Evolutionary conservation across 2,113 vertebrate genomes (phyloP).

Genomic region (Bufo bufo): DNA sequence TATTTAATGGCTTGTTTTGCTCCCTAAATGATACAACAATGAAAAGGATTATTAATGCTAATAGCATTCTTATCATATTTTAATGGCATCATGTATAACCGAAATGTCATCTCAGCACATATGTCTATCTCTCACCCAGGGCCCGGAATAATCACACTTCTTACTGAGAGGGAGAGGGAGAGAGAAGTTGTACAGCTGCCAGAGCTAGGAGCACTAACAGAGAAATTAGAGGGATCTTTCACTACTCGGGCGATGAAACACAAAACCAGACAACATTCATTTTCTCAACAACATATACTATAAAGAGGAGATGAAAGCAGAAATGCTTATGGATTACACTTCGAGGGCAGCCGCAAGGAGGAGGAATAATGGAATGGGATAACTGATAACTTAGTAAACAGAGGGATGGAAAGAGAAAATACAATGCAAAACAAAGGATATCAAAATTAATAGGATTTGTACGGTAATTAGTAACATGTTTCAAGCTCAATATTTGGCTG

Average conservation of each 20-base stretch:
- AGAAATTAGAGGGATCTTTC: slow-evolving; percentile 47
- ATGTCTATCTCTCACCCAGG: slow-evolving; percentile 71
- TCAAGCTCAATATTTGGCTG: neutral
- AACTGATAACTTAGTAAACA: neutral
- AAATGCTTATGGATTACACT: slow-evolving; percentile 29
- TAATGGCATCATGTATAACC: slow-evolving; percentile 74
- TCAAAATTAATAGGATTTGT: neutral
- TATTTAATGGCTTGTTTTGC: slow-evolving; percentile 77
- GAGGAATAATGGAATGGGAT: neutral
- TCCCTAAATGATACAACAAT: slow-evolving; percentile 76
- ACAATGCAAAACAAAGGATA: neutral
- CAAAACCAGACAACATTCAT: slow-evolving; percentile 42
- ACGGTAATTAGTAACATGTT: neutral
- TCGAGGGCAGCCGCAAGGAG: neutral
- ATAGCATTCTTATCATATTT: slow-evolving; percentile 75
- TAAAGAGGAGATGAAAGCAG: slow-evolving; percentile 32
- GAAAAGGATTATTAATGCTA: slow-evolving; percentile 79
- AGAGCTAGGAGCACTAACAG: slow-evolving; percentile 39
- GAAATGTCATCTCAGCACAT: slow-evolving; percentile 72
- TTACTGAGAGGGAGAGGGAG: slow-evolving; percentile 40
- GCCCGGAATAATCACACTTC: slow-evolving; percentile 62
- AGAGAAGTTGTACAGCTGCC: slow-evolving; percentile 37
- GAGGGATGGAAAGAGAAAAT: neutral
- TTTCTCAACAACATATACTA: slow-evolving; percentile 43
- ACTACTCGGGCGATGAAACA: slow-evolving; percentile 28